Conservation (phyloP, 2,888 invertebrate species). For the Rosalia funebris region DNA sequence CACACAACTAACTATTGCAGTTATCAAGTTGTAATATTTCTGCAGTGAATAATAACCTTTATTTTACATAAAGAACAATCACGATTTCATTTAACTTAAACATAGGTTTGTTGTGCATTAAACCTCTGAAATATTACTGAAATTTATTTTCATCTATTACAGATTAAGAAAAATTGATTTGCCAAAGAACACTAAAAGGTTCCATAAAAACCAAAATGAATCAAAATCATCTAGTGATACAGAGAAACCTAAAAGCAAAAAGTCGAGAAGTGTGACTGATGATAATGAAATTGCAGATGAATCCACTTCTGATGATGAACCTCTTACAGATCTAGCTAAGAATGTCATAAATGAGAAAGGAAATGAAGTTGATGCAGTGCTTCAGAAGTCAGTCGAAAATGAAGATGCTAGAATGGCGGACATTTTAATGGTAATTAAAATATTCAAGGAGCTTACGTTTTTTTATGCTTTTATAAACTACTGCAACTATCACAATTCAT, state of each 20-base stretch:
- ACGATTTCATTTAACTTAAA: too few relatives aligned
- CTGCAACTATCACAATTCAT: too few relatives aligned
- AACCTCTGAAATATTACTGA: too few relatives aligned
- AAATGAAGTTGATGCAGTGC: constrained; percentile 34
- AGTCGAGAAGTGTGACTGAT: constrained; percentile 29
- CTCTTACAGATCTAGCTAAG: constrained; percentile 13
- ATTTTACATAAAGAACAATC: too few relatives aligned
- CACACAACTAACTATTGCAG: too few relatives aligned
- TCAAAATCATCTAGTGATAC: constrained; percentile 40
- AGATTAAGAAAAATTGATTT: constrained; percentile 12
- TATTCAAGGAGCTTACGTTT: not conserved
- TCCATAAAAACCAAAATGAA: constrained; percentile 14
- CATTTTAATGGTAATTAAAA: constrained; percentile 19
- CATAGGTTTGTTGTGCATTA: too few relatives aligned
- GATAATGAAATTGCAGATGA: constrained; percentile 25
- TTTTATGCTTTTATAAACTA: too few relatives aligned
- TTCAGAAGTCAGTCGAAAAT: constrained; percentile 28
- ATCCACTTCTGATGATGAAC: constrained; percentile 25
- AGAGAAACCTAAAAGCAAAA: constrained; percentile 38
- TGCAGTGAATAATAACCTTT: too few relatives aligned
- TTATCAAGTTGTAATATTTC: too few relatives aligned
- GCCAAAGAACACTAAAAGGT: constrained; percentile 30
- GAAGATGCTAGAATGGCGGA: constrained; percentile 27
- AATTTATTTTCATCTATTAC: too few relatives aligned
- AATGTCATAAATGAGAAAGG: constrained; percentile 45